Evolutionary conservation across 2,113 vertebrate species (phyloP).

Genomic region (Sterrhoptilus dennistouni): DNA sequence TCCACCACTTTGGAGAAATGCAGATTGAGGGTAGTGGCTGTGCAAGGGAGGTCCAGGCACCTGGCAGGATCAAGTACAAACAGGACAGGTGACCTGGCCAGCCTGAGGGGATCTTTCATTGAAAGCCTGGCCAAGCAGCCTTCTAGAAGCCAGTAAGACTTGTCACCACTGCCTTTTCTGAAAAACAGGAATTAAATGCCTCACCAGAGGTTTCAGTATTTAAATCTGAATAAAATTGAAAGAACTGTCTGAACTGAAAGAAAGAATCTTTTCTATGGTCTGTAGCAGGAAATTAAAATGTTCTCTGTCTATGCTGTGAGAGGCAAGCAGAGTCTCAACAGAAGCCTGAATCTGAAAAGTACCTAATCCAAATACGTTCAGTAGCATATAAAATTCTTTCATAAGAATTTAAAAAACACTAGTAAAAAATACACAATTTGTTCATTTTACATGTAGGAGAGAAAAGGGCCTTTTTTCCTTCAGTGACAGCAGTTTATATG

Average conservation of each 20-base stretch:
- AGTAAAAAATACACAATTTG: neutral
- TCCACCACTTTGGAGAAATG: neutral
- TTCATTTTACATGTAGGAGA: neutral
- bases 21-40: neutral
- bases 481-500: neutral
- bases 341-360: neutral
- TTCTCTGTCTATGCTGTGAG: neutral
- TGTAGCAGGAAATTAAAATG: neutral
- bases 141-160: neutral
- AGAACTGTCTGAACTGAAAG: neutral
- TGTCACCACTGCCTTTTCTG: neutral
- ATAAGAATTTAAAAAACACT: neutral
- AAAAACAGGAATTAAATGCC: neutral
- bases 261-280: neutral
- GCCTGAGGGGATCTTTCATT: neutral
- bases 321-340: neutral
- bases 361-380: neutral
- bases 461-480: neutral
- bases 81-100: neutral
- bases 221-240: neutral
- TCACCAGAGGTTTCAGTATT: neutral
- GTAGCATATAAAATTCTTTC: neutral
- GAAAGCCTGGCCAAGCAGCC: neutral
- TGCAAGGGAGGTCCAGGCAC: rapidly evolving
- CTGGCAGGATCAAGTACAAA: rapidly evolving